These are phyloP conservation scores for Drosophila paulistorum DNA, from an alignment of 1,140 invertebrate species.

Conservation along the genomic window DNA sequence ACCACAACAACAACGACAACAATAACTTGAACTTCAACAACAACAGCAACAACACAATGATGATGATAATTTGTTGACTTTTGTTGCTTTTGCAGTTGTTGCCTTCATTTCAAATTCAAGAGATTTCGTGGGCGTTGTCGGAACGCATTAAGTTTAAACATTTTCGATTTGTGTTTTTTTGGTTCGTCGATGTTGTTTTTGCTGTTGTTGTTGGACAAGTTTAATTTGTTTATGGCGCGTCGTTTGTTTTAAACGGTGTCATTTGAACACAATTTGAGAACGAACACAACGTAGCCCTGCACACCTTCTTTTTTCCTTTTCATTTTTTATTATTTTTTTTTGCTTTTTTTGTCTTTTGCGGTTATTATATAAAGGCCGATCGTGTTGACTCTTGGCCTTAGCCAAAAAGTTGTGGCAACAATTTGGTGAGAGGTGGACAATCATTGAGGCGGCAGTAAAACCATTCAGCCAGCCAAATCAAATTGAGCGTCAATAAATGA, in stretches of 20 bases:
- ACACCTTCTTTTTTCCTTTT: not conserved
- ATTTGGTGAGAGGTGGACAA: constrained; percentile 71
- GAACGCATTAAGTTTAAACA: constrained; percentile 63
- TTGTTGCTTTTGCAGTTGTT: constrained; percentile 59
- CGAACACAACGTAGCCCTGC: constrained; percentile 18
- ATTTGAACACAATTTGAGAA: constrained; percentile 39
- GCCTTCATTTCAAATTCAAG: constrained; percentile 55
- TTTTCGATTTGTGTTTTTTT: constrained; percentile 25
- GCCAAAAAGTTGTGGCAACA: constrained; percentile 51
- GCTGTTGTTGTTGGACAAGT: constrained; percentile 37
- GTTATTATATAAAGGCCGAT: constrained; percentile 31
- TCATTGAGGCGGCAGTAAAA: constrained; percentile 3
- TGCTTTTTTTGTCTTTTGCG: not conserved
- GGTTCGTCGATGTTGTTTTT: not conserved
- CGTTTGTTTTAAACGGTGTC: constrained; percentile 73
- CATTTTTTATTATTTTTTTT: not conserved
- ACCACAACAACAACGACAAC: constrained; percentile 35
- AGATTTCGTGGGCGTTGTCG: constrained; percentile 64
- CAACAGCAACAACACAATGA: constrained; percentile 20
- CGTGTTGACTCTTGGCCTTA: constrained; percentile 75
- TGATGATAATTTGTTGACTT: constrained; percentile 52
- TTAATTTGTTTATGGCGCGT: constrained; percentile 72
- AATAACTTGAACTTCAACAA: constrained; percentile 25
- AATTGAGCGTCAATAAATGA: constrained; percentile 71
- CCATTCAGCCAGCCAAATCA: constrained; percentile 53